Base-by-base conservation (phyloP, 2,888 invertebrate species). In the Microctonus aethiopoides region DNA sequence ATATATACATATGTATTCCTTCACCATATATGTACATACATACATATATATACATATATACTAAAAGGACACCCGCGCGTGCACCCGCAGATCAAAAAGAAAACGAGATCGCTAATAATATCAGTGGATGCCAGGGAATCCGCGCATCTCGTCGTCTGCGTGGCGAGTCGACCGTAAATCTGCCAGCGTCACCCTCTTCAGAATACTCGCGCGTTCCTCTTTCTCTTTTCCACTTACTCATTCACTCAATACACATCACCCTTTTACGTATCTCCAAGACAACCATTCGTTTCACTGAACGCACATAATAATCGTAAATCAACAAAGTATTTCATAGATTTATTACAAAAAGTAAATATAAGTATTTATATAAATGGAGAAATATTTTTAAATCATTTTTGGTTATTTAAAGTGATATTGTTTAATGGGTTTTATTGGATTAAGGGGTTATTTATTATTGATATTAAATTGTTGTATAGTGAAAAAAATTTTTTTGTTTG, bases 31-130 rank as follows among this genome's bases (percentile, higher is more conserved):
- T 20, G 51, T 68, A n/a, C 61, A 61, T 63, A 67, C 52, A 64
- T 51, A 77, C 80, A 81, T 81, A 22, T 20, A 22, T 36, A 81
- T 81, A 22, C 20, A 22, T 36, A 16, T n/a, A 24, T 46, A 20
- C 51, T 51, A 16, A 22, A 51, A 36, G 41, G 66, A 66, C 41
- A 22, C 70, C 52, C 59, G 66, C 34, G 59, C 46, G 59, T 7
- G 46, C 5, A 46, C 46, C 16, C 16, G 16, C 80, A 79, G 80
- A 83, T 83, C 81, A 83, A 84, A 83, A 84, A 83, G 81, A 81
- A 79, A 78, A 80, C 78, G 78, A 82, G 84, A 82, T 83, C 81
- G 83, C 84, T 84, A 84, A 84, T 84, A 84, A 84, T 84, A 84
- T 84, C 84, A 80, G 80, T 78, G 83, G 81, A 82, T 84, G 83